Evolutionary conservation across 1,140 invertebrate species (phyloP), one percentile per base, ranked within the genome.

Genomic region (Heliconius himera): DNA sequence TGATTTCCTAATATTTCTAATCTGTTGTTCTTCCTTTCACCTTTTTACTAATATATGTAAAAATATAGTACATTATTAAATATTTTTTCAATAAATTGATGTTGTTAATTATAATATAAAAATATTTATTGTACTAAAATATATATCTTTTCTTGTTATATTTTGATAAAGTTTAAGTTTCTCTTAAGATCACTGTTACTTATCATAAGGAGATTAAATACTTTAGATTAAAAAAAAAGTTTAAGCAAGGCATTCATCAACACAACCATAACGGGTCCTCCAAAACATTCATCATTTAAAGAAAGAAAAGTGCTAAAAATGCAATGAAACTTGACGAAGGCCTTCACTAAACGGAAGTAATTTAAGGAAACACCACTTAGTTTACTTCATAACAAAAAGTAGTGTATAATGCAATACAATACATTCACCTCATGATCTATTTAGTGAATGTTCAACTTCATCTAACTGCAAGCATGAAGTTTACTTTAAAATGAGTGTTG

Each of bases 401-500:
- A 46, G 41, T n/a, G n/a, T n/a, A n/a, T n/a, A n/a, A n/a, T n/a
- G n/a, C n/a, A n/a, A n/a, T 73, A 20, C 36, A 73, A 73, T 82
- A 54, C 77, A 56, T 82, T 82, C 81, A 79, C 81, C 81, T 79
- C 73, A 36, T 77, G 77, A 79, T 78, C 81, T 46, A 76, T 73
- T 78, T 72, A 41, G 54, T 78, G 71, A 78, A 78, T 73, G 56
- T 80, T 72, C 56, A 79, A 76, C 74, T 80, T 76, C 74, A 80
- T 71, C 79, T 80, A 71, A 66, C 8, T 29, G 29, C 60, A 66
- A 66, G 60, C 11, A 13, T 66, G 22, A 11, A 66, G 22, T 66
- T 66, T 66, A 66, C 56, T 66, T 66, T 66, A 11, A 18, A 26
- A 5, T 16, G 22, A 66, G 13, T 29, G 22, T 29, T 66, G 60